Evolutionary conservation across 2,113 vertebrate species (phyloP), one percentile per base, ranked within the genome.

Genomic region (Aphelocoma coerulescens): DNA sequence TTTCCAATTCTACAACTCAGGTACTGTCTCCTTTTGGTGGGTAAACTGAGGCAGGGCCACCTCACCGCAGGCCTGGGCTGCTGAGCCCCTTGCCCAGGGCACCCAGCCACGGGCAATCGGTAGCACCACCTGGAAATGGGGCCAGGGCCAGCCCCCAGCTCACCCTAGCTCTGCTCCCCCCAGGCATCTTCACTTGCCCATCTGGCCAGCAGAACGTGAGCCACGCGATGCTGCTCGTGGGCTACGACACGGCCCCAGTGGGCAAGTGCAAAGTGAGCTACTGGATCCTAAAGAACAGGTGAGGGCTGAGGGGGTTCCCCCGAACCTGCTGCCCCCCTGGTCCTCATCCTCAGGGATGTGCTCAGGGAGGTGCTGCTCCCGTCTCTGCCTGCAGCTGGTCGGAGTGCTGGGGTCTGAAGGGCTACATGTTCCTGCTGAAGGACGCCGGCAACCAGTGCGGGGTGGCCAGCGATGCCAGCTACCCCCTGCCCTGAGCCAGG

Each of bases 241-340:
- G 97, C 54, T 97, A 96, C 0, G 30, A 89, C 24, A 67, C 2
- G 0, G 44, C 35, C 52, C 72, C 33, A n/a, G 20, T 46, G 4
- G 3, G 0, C 0, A 67, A 84, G 4, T 26, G 1, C 28, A 82
- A 58, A 0, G 3, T 23, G 7, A 77, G 65, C 83, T 95, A 94
- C 68, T 94, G 96, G 95, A 95, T 96, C 82, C 37, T 96, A 30
- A 95, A 96, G 71, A 97, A 96, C 84, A 97, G 97, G 96, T 91
- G 57, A n/a, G 19, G 27, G 59, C 37, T 16, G 33, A 30, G 80
- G 39, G 1, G 1, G 3, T 15, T 4, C 24, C 37, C 76, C 13
- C 3, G 5, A 12, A 18, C 15, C 72, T 2, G 4, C 76, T 19
- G 16, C 24, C 43, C 43, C 17, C 27, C n/a, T 15, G 22, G 23